Conservation (phyloP, 2,113 vertebrate genomes). For the Lontra canadensis region DNA sequence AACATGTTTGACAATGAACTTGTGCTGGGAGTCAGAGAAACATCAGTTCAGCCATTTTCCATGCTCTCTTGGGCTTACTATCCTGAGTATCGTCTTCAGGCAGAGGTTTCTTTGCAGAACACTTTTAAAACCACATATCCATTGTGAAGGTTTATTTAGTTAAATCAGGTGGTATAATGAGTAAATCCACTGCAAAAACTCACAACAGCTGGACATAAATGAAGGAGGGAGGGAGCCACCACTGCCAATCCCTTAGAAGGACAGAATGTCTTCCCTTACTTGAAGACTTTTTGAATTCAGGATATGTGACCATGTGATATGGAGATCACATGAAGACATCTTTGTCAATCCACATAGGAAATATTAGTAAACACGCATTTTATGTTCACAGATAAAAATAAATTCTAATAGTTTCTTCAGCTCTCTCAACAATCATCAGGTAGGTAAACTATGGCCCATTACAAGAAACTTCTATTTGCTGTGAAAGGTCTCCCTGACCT, state of each 20-base stretch:
- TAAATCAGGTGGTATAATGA: conserved; percentile 47
- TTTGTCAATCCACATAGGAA: neutral
- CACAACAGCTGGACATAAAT: neutral
- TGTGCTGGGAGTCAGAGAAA: neutral
- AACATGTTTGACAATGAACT: conserved; percentile 15
- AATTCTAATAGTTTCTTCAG: conserved; percentile 5
- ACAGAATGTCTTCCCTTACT: neutral
- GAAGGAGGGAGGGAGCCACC: neutral
- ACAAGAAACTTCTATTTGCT: neutral
- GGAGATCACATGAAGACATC: conserved; percentile 13
- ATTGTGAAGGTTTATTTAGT: conserved; percentile 11
- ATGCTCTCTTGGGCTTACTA: neutral
- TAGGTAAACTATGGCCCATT: neutral
- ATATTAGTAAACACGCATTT: neutral
- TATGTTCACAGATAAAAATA: conserved; percentile 6
- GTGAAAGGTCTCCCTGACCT: neutral
- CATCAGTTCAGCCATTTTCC: neutral
- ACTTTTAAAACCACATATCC: conserved; percentile 50
- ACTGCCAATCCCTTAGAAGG: neutral
- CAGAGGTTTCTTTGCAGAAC: conserved; percentile 42
- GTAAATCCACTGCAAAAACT: conserved; percentile 38
- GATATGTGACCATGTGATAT: neutral
- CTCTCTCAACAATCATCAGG: neutral
- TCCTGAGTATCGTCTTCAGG: conserved; percentile 24
- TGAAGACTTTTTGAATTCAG: neutral